These are phyloP conservation scores for Potorous gilbertii DNA, from an alignment of 2,797 vertebrate species.

Conservation along the genomic window DNA sequence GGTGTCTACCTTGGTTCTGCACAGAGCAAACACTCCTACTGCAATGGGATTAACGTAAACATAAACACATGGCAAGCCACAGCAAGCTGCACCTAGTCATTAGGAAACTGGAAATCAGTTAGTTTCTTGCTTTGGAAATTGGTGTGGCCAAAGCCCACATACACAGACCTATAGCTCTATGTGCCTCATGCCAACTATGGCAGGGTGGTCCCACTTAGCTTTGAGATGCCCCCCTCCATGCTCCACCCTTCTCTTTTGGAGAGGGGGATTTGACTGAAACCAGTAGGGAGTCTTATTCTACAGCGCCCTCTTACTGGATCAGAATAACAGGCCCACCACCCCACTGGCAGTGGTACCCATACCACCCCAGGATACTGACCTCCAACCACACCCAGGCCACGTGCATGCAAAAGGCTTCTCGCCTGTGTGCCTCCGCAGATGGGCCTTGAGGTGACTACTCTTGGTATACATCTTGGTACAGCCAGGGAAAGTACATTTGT, in stretches of 20 bases:
- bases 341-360: background rate
- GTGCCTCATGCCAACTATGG: background rate
- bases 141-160: background rate
- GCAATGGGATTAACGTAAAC: conserved; percentile 29
- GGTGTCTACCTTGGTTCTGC: background rate
- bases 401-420: conserved; percentile 98
- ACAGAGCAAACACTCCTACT: background rate
- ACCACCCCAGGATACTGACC: conserved; percentile 87
- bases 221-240: background rate
- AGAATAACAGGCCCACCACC: background rate
- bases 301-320: background rate
- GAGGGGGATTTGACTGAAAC: background rate
- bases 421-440: conserved; percentile 96
- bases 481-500: conserved; percentile 96
- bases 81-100: conserved; percentile 54
- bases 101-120: conserved; percentile 12
- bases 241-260: background rate
- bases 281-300: conserved; percentile 38
- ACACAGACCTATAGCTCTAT: background rate
- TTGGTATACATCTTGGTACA: conserved; percentile 99
- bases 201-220: background rate
- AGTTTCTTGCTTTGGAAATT: background rate
- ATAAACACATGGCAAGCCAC: background rate
- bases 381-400: conserved; percentile 97
- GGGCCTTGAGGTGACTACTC: conserved; percentile 98